Base-by-base conservation (phyloP, 2,113 vertebrate genomes). In the Corythaixoides concolor region DNA sequence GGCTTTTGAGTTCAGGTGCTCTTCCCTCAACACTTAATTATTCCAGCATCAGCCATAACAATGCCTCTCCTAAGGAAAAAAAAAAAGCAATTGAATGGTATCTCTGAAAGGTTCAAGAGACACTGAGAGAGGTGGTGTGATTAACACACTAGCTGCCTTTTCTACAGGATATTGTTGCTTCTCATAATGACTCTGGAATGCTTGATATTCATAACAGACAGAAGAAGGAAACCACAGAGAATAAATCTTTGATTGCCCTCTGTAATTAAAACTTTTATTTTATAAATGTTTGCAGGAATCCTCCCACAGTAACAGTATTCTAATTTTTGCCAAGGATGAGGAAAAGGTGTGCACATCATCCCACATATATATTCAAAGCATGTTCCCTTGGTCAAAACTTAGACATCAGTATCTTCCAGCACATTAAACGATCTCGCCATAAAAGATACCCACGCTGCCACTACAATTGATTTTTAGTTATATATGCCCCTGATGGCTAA, bases 351-450 rank as follows among this genome's bases (percentile, higher is more conserved):
- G 87, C 15, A 2, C 8, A 17, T 55, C 5, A 52, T 47, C 27
- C 0, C 0, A 9, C 19, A 15, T 47, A n/a, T 2, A 6, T 30
- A 35, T 68, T 75, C 9, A 15, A 45, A 67, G 9, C 15, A 12
- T 59, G 16, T 72, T 79, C 22, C 16, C 49, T 75, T 66, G 55
- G 27, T 85, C 18, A 39, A 73, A 90, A n/a, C 11, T 64, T 68
- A 67, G 47, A 21, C n/a, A n/a, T 81, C 45, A n/a, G 22, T 27
- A 30, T 45, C 28, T 45, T 75, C 47, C 53, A 86, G 22, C 32
- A 70, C 30, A 19, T 70, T 70, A 58, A 85, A 62, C 32, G 39
- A 26, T 33, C 8, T 50, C 63, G 32, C 58, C 81, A 7, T 76
- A 37, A 84, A 68, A 62, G 55, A 16, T 39, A 52, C 4, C 23